Base-by-base conservation (phyloP, 2,113 vertebrate genomes). In the Antechinus flavipes region DNA sequence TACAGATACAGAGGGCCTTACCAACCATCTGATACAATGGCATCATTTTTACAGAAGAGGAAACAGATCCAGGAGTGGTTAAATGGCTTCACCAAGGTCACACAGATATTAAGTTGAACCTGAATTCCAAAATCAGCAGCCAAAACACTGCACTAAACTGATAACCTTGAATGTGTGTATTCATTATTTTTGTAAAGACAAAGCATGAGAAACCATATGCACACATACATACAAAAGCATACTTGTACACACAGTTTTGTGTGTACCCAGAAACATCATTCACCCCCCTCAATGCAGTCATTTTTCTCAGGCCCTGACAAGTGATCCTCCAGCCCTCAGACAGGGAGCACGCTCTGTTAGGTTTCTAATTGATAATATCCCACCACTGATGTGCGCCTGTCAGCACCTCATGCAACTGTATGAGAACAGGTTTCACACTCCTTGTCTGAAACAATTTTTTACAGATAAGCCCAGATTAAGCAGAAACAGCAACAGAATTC, bases 321-420 rank as follows among this genome's bases (percentile, higher is more conserved):
- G n/a, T 42, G 68, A 84, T 84, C 68, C n/a, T 84, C 68, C 68
- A 84, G 68, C 68, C 68, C 68, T 84, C 68, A 84, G 68, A 84
- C 68, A 84, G 68, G 68, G 68, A 84, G 68, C 68, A 84, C 68
- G n/a, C 68, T 84, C 68, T 42, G 68, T 84, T 84, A 84, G 68
- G 68, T 84, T 84, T 84, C 68, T 84, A 84, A 84, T 84, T 84
- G 68, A 84, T 84, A 84, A 84, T 84, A 84, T 84, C 68, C 68
- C 68, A 84, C 68, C n/a, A 84, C 68, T 84, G 68, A 84, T 84
- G 68, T 84, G 68, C n/a, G 19, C 68, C 68, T 84, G 68, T 84
- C 68, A 84, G 68, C 68, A 84, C 68, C 68, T 84, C 19, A 10
- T 42, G n/a, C 68, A 84, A 84, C 35, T 84, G n/a, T 84, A 84